phyloP scores from a whole-genome alignment of 2,797 vertebrate genomes.

The Bradypus variegatus region DNA sequence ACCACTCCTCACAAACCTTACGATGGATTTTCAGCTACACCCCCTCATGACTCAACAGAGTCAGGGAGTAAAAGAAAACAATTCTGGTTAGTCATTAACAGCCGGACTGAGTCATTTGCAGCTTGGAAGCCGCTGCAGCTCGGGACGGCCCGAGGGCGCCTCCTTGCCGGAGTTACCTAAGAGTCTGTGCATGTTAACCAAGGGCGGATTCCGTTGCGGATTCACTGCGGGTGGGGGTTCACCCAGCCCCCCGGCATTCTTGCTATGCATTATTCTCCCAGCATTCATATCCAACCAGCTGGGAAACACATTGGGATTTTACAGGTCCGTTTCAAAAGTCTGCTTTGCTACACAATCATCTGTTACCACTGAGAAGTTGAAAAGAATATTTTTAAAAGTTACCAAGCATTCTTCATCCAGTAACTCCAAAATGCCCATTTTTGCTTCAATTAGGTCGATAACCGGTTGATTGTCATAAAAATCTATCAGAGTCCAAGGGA shows the following conservation, averaged over 20 bases:
- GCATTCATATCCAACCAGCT: background rate
- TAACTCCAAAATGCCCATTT: slow-evolving; percentile 95
- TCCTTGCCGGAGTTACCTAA: background rate
- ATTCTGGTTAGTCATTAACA: background rate
- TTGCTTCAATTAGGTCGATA: slow-evolving; percentile 97
- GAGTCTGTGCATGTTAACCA: background rate
- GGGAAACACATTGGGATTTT: background rate
- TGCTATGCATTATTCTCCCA: background rate
- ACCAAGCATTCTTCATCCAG: slow-evolving; percentile 98
- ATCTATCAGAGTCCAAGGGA: slow-evolving; percentile 96
- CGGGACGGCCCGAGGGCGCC: background rate
- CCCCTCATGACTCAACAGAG: slow-evolving; percentile 3
- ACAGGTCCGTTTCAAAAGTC: background rate
- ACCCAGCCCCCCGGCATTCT: background rate
- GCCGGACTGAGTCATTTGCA: background rate
- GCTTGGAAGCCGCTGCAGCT: background rate
- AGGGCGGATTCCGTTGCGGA: background rate
- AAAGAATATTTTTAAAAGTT: slow-evolving; percentile 46
- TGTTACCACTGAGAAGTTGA: background rate
- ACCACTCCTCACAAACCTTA: background rate
- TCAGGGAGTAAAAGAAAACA: slow-evolving; percentile 2
- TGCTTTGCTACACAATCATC: background rate
- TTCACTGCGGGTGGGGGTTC: background rate
- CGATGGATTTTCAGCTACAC: background rate
- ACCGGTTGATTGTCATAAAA: slow-evolving; percentile 98